Percentiles rank a stretch among this genome's conserved stretches.
Evolutionary conservation across 2,888 invertebrate species (phyloP).

Genomic region (Deilephila porcellus): DNA sequence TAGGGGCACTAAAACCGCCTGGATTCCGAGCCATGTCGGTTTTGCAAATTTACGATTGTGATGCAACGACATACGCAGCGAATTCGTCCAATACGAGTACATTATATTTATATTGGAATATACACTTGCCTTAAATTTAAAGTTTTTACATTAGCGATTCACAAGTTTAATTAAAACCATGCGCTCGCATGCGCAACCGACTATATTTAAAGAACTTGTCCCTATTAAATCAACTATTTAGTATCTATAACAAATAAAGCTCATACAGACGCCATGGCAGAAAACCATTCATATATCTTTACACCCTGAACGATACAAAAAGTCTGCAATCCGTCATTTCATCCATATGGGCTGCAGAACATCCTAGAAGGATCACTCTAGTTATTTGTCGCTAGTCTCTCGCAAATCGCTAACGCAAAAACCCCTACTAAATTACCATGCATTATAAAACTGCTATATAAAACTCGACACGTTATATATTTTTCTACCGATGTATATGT

Average conservation of each 20-base stretch:
- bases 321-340: no score
- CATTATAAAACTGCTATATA: conserved; percentile 32
- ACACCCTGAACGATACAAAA: no score
- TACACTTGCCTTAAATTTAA: neutral
- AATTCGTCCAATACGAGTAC: neutral
- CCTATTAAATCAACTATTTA: no score
- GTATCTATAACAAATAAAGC: no score
- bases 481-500: conserved; percentile 27
- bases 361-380: no score
- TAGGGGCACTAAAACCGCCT: neutral
- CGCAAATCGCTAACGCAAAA: neutral
- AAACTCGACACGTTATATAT: conserved; percentile 30
- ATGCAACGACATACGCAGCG: neutral
- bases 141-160: neutral
- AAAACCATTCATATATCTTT: no score
- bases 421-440: conserved; percentile 14
- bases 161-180: neutral
- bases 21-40: neutral
- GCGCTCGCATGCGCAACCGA: no score
- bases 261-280: no score
- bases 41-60: neutral
- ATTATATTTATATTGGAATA: neutral
- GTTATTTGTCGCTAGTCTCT: neutral
- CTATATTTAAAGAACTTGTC: neutral
- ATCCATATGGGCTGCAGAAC: no score